Base-by-base conservation (phyloP, 1,140 invertebrate species). In the Atta colombica region DNA sequence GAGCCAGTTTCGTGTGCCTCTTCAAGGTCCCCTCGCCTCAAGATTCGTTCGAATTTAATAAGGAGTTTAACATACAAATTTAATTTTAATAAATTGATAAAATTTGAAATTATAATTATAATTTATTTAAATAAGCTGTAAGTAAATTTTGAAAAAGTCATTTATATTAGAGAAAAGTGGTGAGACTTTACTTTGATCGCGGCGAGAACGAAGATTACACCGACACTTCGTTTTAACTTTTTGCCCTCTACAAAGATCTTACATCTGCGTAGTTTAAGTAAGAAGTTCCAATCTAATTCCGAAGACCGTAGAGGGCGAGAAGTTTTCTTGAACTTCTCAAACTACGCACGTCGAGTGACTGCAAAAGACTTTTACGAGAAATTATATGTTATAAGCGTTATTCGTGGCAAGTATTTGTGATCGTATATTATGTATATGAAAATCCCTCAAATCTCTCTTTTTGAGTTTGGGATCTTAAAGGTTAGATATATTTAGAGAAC, bases 1-100 rank as follows among this genome's bases (percentile, higher is more conserved):
- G 65, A 71, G 65, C 78, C 31, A 81, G 77, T 81, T 81, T 71
- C 78, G 66, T 58, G 51, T 31, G 55, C 16, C 31, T 71, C 66
- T 77, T 77, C 81, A 85, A 85, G 72, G 71, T 77, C 60, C 58
- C 16, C 39, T 55, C 71, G 28, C 14, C 14, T 58, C 18, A 16
- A 55, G 8, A 16, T 80, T 68, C 61, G 28, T 77, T 78, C 3
- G 28, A 78, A 49, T 65, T 65, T 31, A 7, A 51, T n/a, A 31
- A 35, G 25, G 2, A 14, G 21, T 12, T 53, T 18, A 45, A 77
- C 6, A 49, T 12, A 49, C 10, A 0, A 78, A 49, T 35, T 78
- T 16, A 14, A 53, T 78, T 16, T 14, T 5, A 35, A 21, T 28
- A 35, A 31, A 65, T 66, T 4, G 6, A 77, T 21, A 45, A n/a